Conservation (phyloP, 2,113 vertebrate species). For the Platycercus adscitus region DNA sequence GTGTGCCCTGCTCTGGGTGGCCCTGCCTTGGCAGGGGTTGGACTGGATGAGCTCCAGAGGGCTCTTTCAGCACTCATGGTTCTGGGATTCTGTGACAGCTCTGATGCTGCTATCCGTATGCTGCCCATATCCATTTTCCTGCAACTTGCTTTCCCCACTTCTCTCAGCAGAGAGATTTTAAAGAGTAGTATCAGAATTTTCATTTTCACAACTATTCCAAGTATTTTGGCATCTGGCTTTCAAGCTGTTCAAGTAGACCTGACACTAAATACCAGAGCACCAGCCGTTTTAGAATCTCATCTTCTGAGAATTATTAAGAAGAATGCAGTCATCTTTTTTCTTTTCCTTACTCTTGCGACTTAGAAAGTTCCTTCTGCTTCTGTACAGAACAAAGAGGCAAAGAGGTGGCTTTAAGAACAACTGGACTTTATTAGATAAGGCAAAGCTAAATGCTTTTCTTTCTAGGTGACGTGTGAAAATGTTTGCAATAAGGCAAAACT, state of each 20-base stretch:
- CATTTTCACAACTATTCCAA: not conserved
- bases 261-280: not conserved
- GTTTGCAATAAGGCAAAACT: slow-evolving; percentile 26
- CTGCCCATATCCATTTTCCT: not conserved
- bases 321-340: not conserved
- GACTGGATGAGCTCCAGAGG: not conserved
- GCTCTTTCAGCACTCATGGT: no score
- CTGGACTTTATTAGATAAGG: not conserved
- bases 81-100: not conserved
- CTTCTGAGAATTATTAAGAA: not conserved
- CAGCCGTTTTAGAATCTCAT: not conserved
- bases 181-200: not conserved
- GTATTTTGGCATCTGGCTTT: not conserved
- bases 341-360: not conserved
- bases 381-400: not conserved
- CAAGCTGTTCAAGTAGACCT: not conserved
- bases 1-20: not conserved
- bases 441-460: not conserved
- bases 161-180: not conserved
- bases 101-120: not conserved
- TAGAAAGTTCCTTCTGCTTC: not conserved
- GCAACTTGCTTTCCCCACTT: not conserved
- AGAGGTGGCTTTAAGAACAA: not conserved
- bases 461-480: not conserved
- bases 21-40: not conserved